A percentile compares a stretch with the other conserved stretches of the same genome.
Conservation (phyloP, 2,113 vertebrate genomes). For the Tragelaphus imberbis region DNA sequence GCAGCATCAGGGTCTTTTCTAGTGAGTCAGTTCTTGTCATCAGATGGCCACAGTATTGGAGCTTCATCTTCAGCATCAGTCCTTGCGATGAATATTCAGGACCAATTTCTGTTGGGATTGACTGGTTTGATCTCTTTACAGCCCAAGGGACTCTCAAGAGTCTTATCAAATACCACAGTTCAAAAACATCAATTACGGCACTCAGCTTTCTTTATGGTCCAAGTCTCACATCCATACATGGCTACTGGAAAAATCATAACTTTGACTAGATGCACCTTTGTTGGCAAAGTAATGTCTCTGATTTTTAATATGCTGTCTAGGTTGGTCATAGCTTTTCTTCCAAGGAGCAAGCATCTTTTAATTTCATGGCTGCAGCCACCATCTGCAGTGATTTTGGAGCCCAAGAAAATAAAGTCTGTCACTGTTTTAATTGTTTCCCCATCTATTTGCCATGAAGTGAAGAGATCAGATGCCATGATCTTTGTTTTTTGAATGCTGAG, state of each 20-base stretch:
- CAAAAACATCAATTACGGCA: fast-evolving
- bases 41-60: background rate
- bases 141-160: background rate
- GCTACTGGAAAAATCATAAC: background rate
- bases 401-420: background rate
- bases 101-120: background rate
- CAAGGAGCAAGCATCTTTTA: background rate
- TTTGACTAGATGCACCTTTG: background rate
- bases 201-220: background rate
- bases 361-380: background rate
- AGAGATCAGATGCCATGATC: background rate
- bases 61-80: background rate
- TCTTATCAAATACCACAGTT: background rate
- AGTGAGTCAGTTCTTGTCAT: background rate
- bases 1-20: background rate
- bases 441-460: background rate
- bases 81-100: background rate
- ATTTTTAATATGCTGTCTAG: background rate
- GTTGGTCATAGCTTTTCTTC: background rate
- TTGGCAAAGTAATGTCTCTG: background rate
- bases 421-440: background rate
- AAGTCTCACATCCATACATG: background rate
- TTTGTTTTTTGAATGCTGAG: background rate
- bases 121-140: background rate
- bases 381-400: background rate